Evolutionary conservation across 2,888 invertebrate species (phyloP), one percentile per base, ranked within the genome.

Genomic region (Cheilosia variabilis): DNA sequence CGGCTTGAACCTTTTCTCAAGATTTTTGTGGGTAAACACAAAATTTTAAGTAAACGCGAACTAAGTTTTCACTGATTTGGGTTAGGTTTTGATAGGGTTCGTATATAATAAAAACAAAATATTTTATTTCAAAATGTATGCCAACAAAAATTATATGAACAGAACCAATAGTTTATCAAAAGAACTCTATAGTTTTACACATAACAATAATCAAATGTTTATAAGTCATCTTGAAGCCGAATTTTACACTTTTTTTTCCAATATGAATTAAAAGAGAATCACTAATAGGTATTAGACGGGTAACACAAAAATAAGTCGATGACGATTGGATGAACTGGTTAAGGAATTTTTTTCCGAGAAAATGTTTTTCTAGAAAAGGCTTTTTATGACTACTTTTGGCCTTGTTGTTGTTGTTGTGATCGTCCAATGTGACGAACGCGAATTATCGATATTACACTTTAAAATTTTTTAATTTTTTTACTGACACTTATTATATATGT

Each of bases 101-200:
- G 31, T 15, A 7, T 45, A n/a, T n/a, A n/a, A 45, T 45, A 2
- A 7, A 7, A 7, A 45, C 15, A 45, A 45, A 45, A n/a, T 17
- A 7, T 0, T 45, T 45, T 50, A 1, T 41, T 22, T 41, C 5
- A 37, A 37, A 60, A 41, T 24, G 10, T 17, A 65, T 45, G 24
- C 27, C 2, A 47, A 55, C 27, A 2, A 27, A 53, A 43, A 43
- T 10, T 2, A 19, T 31, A 19, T 9, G 43, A 22, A 17, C 45
- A n/a, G 13, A 17, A 53, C 10, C 37, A 37, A 57, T 66, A 27
- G 52, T 66, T 41, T 65, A 78, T 78, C 78, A 78, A 71, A 78
- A 78, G 41, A 65, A 57, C 41, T 58, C 57, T 58, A 71, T 71
- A 78, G 78, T 78, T 78, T 78, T 78, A 47, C 55, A 78, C 71